Base-by-base conservation (phyloP, 2,797 vertebrate species). In the Pseudochromis fuscus region DNA sequence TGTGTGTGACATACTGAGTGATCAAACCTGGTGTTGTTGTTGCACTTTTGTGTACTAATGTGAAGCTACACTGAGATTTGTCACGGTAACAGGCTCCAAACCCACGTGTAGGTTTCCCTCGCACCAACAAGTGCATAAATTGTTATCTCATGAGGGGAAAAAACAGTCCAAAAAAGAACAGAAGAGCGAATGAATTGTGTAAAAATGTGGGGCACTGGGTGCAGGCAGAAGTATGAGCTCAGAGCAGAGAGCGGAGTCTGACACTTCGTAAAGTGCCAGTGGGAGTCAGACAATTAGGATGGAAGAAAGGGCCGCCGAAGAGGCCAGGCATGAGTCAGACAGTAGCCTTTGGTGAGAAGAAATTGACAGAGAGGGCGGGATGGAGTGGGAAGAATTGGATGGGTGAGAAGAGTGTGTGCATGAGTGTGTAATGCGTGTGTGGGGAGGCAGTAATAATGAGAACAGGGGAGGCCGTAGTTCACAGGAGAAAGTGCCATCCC, bases 281-380 rank as follows among this genome's bases (percentile, higher is more conserved):
- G 79, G 86, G 90, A 90, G 85, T 88, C 84, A 83, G 86, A 85
- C 77, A 86, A 89, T 86, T 86, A 85, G 85, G 82, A 84, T 58
- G 78, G 77, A 85, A 81, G 80, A 67, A 55, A 76, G 53, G 72
- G 68, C 75, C 28, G 48, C 63, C 72, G 75, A 71, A 12, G 82
- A 82, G 82, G 81, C 81, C 66, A 51, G 61, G 70, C 55, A 60
- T 86, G 90, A 91, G 85, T 87, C 87, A 89, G 59, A 70, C 46
- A 2, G 59, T 19, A 53, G 72, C 65, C 79, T 80, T 82, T 75
- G 64, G 73, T 87, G 70, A 69, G 74, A 23, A 55, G 76, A 74
- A 74, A 88, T 65, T 79, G 86, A 78, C 72, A 77, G 73, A 79
- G 82, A 78, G 53, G 76, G 77, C 7, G 60, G 63, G 68, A 69